Evolutionary conservation across 1,140 invertebrate genomes (phyloP).

Genomic region (Pogonomyrmex barbatus): DNA sequence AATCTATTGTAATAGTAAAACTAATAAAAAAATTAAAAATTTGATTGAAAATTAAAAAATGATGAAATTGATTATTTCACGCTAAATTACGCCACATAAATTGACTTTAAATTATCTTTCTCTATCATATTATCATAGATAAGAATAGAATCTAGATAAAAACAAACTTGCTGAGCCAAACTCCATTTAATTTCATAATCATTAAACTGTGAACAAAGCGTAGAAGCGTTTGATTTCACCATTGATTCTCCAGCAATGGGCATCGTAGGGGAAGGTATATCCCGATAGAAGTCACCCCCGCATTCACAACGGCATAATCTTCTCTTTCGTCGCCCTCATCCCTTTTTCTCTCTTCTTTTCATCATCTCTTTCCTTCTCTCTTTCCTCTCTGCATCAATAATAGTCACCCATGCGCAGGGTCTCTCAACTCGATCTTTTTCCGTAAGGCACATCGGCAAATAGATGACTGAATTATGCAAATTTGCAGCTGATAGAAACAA

Average conservation of each 20-base stretch:
- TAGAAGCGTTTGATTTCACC: neutral
- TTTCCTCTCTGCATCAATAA: slow-evolving; percentile 69
- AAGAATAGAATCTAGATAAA: neutral
- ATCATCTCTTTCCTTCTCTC: slow-evolving; percentile 31
- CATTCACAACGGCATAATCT: slow-evolving; percentile 59
- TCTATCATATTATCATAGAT: neutral
- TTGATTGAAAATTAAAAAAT: neutral
- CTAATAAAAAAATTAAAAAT: neutral
- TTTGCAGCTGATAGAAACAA: neutral
- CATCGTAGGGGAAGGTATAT: slow-evolving; percentile 64
- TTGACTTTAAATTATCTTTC: neutral
- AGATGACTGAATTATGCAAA: slow-evolving; percentile 12
- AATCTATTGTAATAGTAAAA: too few species aligned
- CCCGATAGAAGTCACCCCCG: slow-evolving; percentile 62
- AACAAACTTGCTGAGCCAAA: neutral
- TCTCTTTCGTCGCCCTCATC: slow-evolving; percentile 11
- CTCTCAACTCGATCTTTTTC: slow-evolving; percentile 65
- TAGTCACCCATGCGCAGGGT: slow-evolving; percentile 65
- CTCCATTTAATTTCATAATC: neutral
- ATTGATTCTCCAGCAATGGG: slow-evolving; percentile 43
- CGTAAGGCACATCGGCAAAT: neutral
- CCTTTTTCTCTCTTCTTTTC: slow-evolving; percentile 8
- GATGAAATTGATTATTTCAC: neutral
- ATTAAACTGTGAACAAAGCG: neutral
- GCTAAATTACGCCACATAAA: neutral